phyloP scores from a whole-genome alignment of 2,888 invertebrate genomes.

The Andrena dorsata region DNA sequence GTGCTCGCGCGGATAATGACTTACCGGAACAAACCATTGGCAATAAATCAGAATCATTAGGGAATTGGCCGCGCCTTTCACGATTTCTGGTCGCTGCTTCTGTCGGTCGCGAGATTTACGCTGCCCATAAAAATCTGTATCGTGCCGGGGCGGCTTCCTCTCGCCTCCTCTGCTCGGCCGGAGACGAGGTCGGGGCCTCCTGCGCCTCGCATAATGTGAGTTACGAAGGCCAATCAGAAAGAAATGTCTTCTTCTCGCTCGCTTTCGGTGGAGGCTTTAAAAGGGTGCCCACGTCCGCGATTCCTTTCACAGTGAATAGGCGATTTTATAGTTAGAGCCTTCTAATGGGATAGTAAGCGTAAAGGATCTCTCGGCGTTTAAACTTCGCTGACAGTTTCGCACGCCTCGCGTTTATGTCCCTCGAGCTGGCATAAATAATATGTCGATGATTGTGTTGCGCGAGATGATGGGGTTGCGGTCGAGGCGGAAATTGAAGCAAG shows the following conservation, averaged over 20 bases:
- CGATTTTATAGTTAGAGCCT: constrained; percentile 41
- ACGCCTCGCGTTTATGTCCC: constrained; percentile 2
- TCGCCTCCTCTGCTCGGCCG: not conserved
- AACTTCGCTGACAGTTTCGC: constrained; percentile 2
- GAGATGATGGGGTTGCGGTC: constrained; percentile 26
- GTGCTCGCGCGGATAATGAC: constrained; percentile 50
- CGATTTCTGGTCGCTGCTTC: constrained; percentile 64
- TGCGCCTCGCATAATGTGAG: constrained; percentile 49
- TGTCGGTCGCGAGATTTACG: constrained; percentile 66
- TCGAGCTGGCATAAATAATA: constrained; percentile 16
- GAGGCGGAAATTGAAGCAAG: constrained; percentile 9
- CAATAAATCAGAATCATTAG: constrained; percentile 78
- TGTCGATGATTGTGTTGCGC: constrained; percentile 11
- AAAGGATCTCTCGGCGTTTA: constrained; percentile 21
- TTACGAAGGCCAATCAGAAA: constrained; percentile 60
- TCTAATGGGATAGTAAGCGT: constrained; percentile 22
- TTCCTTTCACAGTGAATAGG: constrained; percentile 31
- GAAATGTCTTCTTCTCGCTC: constrained; percentile 66
- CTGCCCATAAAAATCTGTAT: constrained; percentile 68
- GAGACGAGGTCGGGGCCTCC: not conserved
- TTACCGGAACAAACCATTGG: constrained; percentile 62
- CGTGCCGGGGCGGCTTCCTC: constrained; percentile 42
- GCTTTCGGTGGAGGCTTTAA: constrained; percentile 31
- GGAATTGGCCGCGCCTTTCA: constrained; percentile 73
- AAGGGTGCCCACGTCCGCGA: constrained; percentile 9